Evolutionary conservation across 2,797 vertebrate species (phyloP), one percentile per base, ranked within the genome.

Genomic region (Gambusia yucatana): DNA sequence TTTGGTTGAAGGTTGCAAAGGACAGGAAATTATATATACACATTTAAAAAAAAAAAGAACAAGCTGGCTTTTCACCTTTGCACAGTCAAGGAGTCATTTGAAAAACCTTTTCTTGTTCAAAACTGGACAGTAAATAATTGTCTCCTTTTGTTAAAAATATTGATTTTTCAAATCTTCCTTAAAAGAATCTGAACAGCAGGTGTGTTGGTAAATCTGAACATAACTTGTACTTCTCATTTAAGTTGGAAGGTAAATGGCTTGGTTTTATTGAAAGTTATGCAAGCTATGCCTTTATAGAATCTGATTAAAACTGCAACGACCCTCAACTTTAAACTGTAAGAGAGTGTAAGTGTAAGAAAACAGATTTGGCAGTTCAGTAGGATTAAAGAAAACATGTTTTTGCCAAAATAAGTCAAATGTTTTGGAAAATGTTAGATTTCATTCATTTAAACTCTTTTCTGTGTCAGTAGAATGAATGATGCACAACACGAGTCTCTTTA

Each of bases 401-500:
- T 67, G 4, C 65, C 22, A 41, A 57, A 39, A 52, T 71, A 63
- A n/a, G 59, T 75, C 69, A 6, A 79, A 73, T 44, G 36, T 20
- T 39, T 14, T 0, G 48, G 75, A 83, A 73, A 39, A 41, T 48
- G 25, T 39, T 41, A 16, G 46, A 59, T 83, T 41, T 48, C 50
- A 85, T 72, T 83, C 7, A 74, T 79, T 52, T 69, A 43, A 80
- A 41, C 39, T 2, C 17, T 28, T 76, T 36, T 57, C 6, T 59
- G 46, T 59, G 41, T 48, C 80, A 81, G 81, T 75, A 46, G 57
- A 63, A 1, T 3, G 9, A 76, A 46, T 61, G 46, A 72, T 55
- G 28, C 78, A 76, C 13, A 39, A 48, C 79, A 80, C 76, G 75
- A 41, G 39, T 86, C 79, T 57, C 79, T 77, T 76, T 70, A 73